phyloP scores from a whole-genome alignment of 2,888 invertebrate species.

The Campoplex capitator region DNA sequence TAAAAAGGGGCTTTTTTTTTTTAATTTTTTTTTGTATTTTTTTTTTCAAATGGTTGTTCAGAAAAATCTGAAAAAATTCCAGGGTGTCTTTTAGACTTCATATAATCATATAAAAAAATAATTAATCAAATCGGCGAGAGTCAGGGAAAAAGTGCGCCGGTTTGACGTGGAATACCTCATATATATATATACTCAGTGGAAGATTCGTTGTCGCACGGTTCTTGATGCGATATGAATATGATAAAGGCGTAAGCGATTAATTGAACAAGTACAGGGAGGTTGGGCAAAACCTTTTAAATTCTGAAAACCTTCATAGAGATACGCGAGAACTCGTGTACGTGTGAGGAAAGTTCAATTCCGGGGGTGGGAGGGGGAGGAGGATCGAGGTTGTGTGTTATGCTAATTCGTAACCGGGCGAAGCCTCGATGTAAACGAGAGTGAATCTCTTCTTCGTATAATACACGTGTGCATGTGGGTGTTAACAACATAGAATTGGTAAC shows the following conservation, averaged over 20 bases:
- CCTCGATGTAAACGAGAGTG: conserved; percentile 28
- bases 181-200: too few relatives aligned
- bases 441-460: neutral
- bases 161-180: too few relatives aligned
- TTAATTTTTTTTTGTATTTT: too few relatives aligned
- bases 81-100: too few relatives aligned
- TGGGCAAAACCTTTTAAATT: neutral
- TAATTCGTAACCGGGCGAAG: conserved; percentile 56
- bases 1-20: too few relatives aligned
- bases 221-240: too few relatives aligned
- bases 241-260: neutral
- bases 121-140: too few relatives aligned
- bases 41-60: too few relatives aligned
- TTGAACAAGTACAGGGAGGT: neutral
- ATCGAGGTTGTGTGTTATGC: conserved; percentile 50
- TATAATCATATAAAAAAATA: too few relatives aligned
- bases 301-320: neutral
- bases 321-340: neutral
- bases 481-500: conserved; percentile 64
- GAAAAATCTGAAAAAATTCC: too few relatives aligned
- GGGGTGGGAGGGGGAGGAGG: neutral
- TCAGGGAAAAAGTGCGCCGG: too few relatives aligned
- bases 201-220: too few relatives aligned
- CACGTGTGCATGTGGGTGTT: conserved; percentile 41
- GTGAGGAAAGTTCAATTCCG: conserved; percentile 2